Base-by-base conservation (phyloP, 2,797 vertebrate genomes). In the Hydrocynus forskahlii region DNA sequence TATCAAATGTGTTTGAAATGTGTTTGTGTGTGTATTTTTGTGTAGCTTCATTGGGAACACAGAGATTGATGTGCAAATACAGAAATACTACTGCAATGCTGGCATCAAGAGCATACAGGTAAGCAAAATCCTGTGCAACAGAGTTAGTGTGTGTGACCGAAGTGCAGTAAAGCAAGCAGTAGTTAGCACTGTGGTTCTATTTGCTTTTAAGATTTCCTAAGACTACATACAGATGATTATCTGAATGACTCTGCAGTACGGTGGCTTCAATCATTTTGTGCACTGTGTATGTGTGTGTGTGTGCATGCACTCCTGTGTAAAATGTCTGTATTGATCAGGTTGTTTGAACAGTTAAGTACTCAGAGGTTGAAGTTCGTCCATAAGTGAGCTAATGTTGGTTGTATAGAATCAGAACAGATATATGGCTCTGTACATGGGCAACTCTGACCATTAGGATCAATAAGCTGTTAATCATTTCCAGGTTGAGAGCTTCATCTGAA, bases 31-130 rank as follows among this genome's bases (percentile, higher is more conserved):
- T 64, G 14, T 29, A 10, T 5, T 0, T 80, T 57, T 82, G n/a
- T 76, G 38, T 90, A 99, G 98, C 92, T 99, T 97, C 87, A 96
- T 98, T 59, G 98, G 97, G 77, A 98, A 98, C 80, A 97, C 96
- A 57, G 96, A 97, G 88, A 97, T 99, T 4, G 96, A 97, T 79
- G 93, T 99, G 87, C 96, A 99, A 91, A 96, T 99, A 87, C 97
- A 96, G 92, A 96, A 96, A 81, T 99, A 96, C 88, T 99, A 98
- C 86, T 99, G 97, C 93, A 95, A 95, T 93, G 98, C 97, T 75
- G 98, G 98, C 70, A 98, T 99, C 83, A 97, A 98, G 88, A 98
- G 97, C 68, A 97, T 99, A 81, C 97, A 99, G 96, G 97, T 98
- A 88, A 88, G 84, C 12, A 40, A 16, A 5, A 4, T 13, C 6